These are phyloP conservation scores for Eudasyphora cyanicolor DNA, from an alignment of 2,888 invertebrate genomes.

Conservation along the genomic window DNA sequence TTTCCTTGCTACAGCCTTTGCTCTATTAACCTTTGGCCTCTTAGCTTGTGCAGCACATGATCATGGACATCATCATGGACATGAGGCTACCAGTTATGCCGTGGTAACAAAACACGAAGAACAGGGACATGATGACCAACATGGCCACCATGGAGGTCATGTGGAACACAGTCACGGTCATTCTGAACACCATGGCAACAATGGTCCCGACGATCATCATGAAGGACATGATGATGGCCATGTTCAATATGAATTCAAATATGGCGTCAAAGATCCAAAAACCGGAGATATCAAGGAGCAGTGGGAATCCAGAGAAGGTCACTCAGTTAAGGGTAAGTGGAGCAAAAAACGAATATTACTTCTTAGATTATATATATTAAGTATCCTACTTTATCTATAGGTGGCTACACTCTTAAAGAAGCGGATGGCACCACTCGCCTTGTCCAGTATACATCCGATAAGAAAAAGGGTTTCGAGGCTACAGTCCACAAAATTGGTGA, in stretches of 20 bases:
- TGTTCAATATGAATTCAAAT: conserved; percentile 39
- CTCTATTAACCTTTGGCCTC: background rate
- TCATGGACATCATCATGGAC: background rate
- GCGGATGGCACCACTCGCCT: conserved; percentile 36
- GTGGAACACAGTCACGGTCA: background rate
- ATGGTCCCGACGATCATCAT: conserved; percentile 63
- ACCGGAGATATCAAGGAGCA: conserved; percentile 43
- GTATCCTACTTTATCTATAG: background rate
- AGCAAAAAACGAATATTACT: too few species aligned
- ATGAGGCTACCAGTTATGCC: background rate
- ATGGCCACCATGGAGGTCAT: background rate
- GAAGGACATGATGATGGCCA: background rate
- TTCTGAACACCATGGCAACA: conserved; percentile 45
- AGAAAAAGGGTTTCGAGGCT: conserved; percentile 31
- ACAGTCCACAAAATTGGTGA: conserved; percentile 27
- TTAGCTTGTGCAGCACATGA: background rate
- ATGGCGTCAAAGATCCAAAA: conserved; percentile 43
- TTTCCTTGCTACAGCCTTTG: background rate
- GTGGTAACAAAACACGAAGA: conserved; percentile 62
- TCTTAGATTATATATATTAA: background rate
- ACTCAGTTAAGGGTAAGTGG: conserved; percentile 29
- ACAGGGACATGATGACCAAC: conserved; percentile 28
- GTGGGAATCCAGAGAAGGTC: conserved; percentile 31
- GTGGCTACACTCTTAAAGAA: conserved; percentile 35
- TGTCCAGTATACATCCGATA: conserved; percentile 30